phyloP scores from a whole-genome alignment of 2,113 vertebrate species.

The Rhabdomys dilectus region DNA sequence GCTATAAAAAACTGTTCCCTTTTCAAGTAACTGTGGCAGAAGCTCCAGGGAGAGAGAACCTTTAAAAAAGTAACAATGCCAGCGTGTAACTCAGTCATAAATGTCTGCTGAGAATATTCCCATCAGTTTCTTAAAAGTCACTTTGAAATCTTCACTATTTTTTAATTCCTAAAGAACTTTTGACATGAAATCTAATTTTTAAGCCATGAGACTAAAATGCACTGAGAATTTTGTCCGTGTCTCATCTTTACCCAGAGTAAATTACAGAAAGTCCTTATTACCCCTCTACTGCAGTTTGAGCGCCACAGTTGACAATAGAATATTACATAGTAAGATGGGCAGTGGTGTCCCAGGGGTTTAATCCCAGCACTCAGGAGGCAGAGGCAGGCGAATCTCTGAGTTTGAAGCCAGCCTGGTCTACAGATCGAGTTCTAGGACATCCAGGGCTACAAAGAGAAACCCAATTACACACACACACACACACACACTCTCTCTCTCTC shows the following conservation, averaged over 20 bases:
- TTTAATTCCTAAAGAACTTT: background rate
- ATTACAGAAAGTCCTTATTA: background rate
- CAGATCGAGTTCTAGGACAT: background rate
- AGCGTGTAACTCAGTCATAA: background rate
- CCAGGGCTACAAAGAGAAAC: background rate
- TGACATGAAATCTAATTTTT: background rate
- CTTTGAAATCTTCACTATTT: background rate
- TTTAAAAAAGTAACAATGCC: background rate
- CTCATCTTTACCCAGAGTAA: slow-evolving; percentile 16
- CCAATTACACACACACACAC: background rate
- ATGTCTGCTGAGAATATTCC: background rate
- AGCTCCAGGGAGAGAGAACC: background rate
- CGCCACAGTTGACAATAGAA: background rate
- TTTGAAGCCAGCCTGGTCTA: background rate
- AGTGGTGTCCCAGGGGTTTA: background rate
- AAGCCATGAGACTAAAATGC: background rate
- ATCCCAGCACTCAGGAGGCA: background rate
- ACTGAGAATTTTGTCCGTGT: background rate
- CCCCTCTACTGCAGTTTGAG: background rate
- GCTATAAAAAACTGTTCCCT: background rate
- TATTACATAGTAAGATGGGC: background rate
- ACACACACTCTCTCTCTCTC: too few relatives aligned
- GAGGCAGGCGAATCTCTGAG: background rate
- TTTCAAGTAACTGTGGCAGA: background rate
- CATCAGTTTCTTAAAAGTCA: background rate